Conservation (phyloP, 2,797 vertebrate species). For the Brachymystax lenok region DNA sequence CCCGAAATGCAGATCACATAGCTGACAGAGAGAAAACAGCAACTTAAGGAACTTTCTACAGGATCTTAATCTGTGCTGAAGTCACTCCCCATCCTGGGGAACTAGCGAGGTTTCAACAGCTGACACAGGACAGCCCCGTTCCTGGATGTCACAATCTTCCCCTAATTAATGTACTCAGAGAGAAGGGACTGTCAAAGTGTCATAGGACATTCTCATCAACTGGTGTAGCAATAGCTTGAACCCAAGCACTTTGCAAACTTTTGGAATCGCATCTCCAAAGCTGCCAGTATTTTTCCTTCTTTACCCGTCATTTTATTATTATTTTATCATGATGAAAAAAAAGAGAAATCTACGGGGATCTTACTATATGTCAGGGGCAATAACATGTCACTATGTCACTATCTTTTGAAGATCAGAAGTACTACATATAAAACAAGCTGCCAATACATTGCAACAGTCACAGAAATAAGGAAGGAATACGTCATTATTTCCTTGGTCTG, state of each 20-base stretch:
- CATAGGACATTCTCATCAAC: constrained; percentile 48
- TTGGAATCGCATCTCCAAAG: constrained; percentile 36
- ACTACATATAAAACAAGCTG: constrained; percentile 21
- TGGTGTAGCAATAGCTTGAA: constrained; percentile 22
- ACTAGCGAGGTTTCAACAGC: constrained; percentile 32
- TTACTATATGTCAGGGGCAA: constrained; percentile 40
- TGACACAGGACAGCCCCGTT: constrained; percentile 50
- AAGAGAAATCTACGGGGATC: constrained; percentile 19
- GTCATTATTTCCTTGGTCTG: constrained; percentile 25
- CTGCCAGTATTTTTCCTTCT: constrained; percentile 38
- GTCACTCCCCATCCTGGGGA: constrained; percentile 41
- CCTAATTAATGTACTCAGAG: constrained; percentile 52
- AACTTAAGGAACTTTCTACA: constrained; percentile 58
- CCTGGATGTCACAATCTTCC: constrained; percentile 47
- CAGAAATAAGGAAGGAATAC: constrained; percentile 11
- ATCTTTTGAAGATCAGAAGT: constrained; percentile 23
- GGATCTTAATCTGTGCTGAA: constrained; percentile 63
- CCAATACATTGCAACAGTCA: neutral
- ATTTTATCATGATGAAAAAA: constrained; percentile 37
- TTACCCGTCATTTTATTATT: constrained; percentile 23
- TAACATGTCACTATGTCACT: constrained; percentile 30
- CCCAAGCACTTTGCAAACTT: constrained; percentile 39
- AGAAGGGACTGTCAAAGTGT: constrained; percentile 50
- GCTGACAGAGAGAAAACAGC: constrained; percentile 60
- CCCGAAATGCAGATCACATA: constrained; percentile 70